These are phyloP conservation scores for Oligia latruncula DNA, from an alignment of 2,888 invertebrate species.

Conservation along the genomic window DNA sequence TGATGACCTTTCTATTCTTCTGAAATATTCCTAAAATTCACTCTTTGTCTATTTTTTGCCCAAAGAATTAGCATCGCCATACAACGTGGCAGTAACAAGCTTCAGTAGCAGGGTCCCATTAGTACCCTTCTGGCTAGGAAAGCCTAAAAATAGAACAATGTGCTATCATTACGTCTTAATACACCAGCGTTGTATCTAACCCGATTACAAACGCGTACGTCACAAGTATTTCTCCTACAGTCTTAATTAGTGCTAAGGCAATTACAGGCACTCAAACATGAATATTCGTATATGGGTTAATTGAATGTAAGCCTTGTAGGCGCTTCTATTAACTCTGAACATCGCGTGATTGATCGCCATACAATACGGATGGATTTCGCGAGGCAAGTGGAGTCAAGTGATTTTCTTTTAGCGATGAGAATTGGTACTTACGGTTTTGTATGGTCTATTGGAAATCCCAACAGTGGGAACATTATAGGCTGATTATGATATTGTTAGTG, in stretches of 20 bases:
- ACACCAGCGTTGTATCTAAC: constrained; percentile 9
- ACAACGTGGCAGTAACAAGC: no score
- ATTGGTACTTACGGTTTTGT: neutral
- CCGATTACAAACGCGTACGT: constrained; percentile 23
- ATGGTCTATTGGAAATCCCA: neutral
- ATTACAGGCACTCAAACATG: constrained; percentile 51
- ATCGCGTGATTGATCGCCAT: constrained; percentile 61
- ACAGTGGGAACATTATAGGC: no score
- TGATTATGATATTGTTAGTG: no score
- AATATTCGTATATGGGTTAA: constrained; percentile 59
- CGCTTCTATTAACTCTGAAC: constrained; percentile 54
- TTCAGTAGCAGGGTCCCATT: neutral
- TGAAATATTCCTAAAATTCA: neutral
- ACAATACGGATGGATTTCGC: constrained; percentile 50
- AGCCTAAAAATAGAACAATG: neutral
- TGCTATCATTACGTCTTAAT: neutral
- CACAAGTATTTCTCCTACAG: constrained; percentile 29
- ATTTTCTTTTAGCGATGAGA: constrained; percentile 25
- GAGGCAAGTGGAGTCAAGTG: constrained; percentile 43
- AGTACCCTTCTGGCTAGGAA: neutral
- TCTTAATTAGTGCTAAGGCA: constrained; percentile 48
- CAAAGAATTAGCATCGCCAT: no score
- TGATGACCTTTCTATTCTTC: neutral
- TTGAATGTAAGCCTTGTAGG: constrained; percentile 49
- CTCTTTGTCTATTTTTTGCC: neutral